Conservation (phyloP, 2,797 vertebrate genomes). For the Anomalospiza imberbis region DNA sequence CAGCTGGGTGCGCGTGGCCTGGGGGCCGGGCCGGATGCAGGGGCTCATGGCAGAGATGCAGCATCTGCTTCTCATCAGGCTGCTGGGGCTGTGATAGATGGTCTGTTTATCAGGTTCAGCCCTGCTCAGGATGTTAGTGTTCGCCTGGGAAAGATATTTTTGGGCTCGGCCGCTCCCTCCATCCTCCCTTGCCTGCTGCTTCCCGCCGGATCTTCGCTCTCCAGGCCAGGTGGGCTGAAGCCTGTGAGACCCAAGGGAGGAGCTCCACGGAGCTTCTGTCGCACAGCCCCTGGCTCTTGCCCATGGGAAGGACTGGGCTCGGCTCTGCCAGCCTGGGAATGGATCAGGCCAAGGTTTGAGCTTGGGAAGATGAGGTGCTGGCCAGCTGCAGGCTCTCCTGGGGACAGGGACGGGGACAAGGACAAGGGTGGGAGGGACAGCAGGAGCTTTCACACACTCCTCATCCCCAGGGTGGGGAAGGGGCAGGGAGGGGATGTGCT, state of each 20-base stretch:
- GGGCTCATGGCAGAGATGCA: constrained; percentile 9
- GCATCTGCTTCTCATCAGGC: constrained; percentile 73
- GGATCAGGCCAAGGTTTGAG: neutral
- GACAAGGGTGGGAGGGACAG: neutral
- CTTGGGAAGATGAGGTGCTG: neutral
- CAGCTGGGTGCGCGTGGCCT: neutral
- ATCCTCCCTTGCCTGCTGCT: constrained; percentile 24
- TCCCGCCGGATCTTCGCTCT: neutral
- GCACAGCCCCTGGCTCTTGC: neutral
- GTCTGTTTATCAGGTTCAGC: constrained; percentile 51
- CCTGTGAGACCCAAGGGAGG: neutral
- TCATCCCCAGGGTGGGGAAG: accelerated
- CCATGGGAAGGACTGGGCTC: neutral
- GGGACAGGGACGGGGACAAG: neutral
- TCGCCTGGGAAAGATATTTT: constrained; percentile 24
- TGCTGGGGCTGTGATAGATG: constrained; percentile 67
- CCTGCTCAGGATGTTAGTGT: constrained; percentile 74
- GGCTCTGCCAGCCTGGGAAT: neutral
- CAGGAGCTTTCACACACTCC: neutral
- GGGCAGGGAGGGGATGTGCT: neutral
- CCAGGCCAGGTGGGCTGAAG: neutral
- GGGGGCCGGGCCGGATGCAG: constrained; percentile 14
- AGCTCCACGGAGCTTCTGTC: neutral
- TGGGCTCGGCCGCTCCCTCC: neutral
- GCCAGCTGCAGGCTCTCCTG: neutral